These are phyloP conservation scores for Psittacula echo DNA, from an alignment of 2,797 vertebrate genomes.

Conservation along the genomic window DNA sequence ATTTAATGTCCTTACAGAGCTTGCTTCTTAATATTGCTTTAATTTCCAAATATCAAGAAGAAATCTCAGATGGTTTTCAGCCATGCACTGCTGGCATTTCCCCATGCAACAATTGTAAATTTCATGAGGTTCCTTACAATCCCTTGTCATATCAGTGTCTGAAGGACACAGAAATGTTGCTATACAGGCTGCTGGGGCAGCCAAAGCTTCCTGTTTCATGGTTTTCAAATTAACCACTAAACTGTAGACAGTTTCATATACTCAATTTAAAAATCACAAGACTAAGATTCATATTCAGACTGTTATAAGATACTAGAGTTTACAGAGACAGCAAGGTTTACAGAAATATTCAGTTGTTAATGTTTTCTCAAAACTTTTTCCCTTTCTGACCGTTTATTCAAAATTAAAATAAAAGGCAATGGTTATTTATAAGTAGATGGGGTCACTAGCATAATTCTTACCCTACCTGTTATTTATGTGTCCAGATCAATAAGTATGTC, in stretches of 20 bases:
- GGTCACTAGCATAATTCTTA: not conserved
- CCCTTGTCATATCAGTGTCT: not conserved
- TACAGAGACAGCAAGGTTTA: not conserved
- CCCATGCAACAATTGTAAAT: not conserved
- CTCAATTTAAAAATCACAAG: not conserved
- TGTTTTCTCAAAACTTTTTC: not conserved
- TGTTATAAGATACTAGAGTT: not conserved
- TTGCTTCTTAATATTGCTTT: not conserved
- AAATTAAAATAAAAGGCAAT: not conserved
- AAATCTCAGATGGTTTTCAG: not conserved
- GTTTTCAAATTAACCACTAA: not conserved
- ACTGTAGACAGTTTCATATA: not conserved
- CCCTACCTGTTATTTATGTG: not conserved
- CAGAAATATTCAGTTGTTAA: not conserved
- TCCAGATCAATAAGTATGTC: not conserved
- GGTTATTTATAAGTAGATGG: not conserved
- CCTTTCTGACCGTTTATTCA: not conserved
- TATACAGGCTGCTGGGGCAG: not conserved
- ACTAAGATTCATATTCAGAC: not conserved
- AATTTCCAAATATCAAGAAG: not conserved
- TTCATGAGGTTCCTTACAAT: not conserved
- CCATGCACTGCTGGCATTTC: not conserved
- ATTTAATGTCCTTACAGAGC: not conserved
- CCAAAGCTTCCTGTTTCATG: not conserved
- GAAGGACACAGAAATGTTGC: not conserved